Evolutionary conservation across 2,113 vertebrate genomes (phyloP).

Genomic region (Siphamia tubifer): DNA sequence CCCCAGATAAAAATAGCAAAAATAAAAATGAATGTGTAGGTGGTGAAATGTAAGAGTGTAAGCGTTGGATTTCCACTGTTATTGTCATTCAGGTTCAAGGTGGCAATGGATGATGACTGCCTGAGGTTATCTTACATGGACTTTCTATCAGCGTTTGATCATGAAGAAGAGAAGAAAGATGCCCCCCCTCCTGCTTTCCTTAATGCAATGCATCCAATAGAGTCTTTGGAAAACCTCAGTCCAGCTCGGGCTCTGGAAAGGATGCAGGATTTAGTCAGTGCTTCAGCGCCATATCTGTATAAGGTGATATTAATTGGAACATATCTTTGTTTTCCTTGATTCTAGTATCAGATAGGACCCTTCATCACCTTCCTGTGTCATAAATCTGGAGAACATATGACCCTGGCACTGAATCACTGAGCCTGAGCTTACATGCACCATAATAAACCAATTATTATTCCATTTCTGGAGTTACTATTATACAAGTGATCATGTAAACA

Average conservation of each 20-base stretch:
- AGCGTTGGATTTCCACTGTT: background rate
- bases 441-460: no score
- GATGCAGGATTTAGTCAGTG: constrained; percentile 56
- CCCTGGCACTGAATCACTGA: no score
- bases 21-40: no score
- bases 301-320: constrained; percentile 57
- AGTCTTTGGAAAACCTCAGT: constrained; percentile 56
- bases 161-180: constrained; percentile 4
- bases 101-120: constrained; percentile 35
- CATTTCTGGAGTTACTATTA: no score
- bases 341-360: no score
- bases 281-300: constrained; percentile 42
- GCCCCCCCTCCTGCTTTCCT: constrained; percentile 10
- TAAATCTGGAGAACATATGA: no score
- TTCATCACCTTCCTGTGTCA: no score
- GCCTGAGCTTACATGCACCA: no score
- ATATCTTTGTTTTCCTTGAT: no score
- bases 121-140: constrained; percentile 71
- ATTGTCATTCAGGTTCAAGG: background rate
- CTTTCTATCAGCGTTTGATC: constrained; percentile 72
- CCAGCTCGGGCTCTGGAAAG: constrained; percentile 55
- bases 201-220: constrained; percentile 12
- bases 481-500: no score
- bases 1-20: no score
- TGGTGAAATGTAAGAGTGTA: no score